Evolutionary conservation across 2,888 invertebrate genomes (phyloP), one percentile per base, ranked within the genome.

Genomic region (Habroteleia sp.): DNA sequence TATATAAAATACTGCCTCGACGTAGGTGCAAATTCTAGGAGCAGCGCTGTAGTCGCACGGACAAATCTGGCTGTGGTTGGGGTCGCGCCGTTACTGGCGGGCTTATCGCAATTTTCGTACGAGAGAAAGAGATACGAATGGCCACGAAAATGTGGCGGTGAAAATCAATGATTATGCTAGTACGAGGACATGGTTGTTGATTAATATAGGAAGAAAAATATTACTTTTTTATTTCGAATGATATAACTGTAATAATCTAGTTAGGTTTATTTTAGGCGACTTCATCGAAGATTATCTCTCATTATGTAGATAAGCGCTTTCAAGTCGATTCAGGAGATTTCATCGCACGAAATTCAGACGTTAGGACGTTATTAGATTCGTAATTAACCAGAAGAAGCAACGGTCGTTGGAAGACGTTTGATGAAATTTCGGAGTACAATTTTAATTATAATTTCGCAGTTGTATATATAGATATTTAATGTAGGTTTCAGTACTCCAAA

Each of bases 61-160:
- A 79, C 80, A 80, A 81, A 78, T 79, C 79, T 81, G 81, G 81
- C 81, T 81, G 81, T 81, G 81, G 81, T 81, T 80, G 77, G 42
- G 76, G 73, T 54, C 69, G 60, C 74, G 71, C 56, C 50, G 48
- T 66, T 56, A 41, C 25, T 31, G 35, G 46, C 46, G 66, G 52
- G 58, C 66, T 71, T 69, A 56, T 62, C 60, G 52, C 62, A 41
- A 74, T n/a, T 62, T 60, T 74, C 60, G 11, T 66, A 65, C 27
- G 44, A 52, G 17, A 68, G 37, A 37, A 46, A 23, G 13, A 10
- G 16, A 48, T 42, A 48, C 4, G 13, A 23, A 39, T n/a, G n/a
- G 20, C 46, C 23, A 48, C 25, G 11, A 20, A 6, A 1, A 37
- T 37, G 60, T 50, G 35, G 42, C 27, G 29, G 27, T 23, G 27